phyloP scores from a whole-genome alignment of 2,888 invertebrate genomes.

The Thalpophila matura region DNA sequence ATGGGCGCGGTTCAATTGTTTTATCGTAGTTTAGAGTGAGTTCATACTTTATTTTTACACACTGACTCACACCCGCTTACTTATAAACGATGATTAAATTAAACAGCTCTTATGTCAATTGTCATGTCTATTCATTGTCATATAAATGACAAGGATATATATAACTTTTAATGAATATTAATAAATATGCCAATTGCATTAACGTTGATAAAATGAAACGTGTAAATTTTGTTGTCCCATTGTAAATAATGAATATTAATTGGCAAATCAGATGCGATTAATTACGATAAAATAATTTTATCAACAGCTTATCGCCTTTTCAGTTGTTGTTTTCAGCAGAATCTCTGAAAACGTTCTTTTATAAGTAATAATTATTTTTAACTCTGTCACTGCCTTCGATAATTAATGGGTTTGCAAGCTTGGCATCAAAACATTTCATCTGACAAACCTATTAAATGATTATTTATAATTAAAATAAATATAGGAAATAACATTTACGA shows the following conservation, averaged over 20 bases:
- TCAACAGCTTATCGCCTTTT: slow-evolving; percentile 16
- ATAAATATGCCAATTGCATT: neutral
- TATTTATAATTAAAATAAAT: too few relatives aligned
- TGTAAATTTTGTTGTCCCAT: neutral
- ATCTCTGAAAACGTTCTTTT: slow-evolving; percentile 3
- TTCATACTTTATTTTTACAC: too few relatives aligned
- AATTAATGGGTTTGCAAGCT: neutral
- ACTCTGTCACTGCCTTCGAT: slow-evolving; percentile 2
- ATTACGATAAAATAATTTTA: slow-evolving; percentile 27
- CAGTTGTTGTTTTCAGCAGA: slow-evolving; percentile 21
- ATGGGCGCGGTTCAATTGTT: neutral
- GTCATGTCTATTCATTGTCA: too few relatives aligned
- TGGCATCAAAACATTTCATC: neutral
- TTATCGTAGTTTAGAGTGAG: neutral
- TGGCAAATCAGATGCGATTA: slow-evolving; percentile 19
- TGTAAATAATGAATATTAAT: slow-evolving; percentile 23
- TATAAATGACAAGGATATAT: too few relatives aligned
- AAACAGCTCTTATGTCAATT: too few relatives aligned
- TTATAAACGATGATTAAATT: too few relatives aligned
- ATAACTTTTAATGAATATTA: too few relatives aligned
- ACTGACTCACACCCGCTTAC: neutral
- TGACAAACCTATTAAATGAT: too few relatives aligned
- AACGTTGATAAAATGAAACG: slow-evolving; percentile 21
- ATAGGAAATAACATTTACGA: too few relatives aligned
- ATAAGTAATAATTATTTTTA: slow-evolving; percentile 17